A percentile compares a stretch with the other conserved stretches of the same genome.
Evolutionary conservation across 1,140 invertebrate genomes (phyloP).

Genomic region (Halotydeus destructor): DNA sequence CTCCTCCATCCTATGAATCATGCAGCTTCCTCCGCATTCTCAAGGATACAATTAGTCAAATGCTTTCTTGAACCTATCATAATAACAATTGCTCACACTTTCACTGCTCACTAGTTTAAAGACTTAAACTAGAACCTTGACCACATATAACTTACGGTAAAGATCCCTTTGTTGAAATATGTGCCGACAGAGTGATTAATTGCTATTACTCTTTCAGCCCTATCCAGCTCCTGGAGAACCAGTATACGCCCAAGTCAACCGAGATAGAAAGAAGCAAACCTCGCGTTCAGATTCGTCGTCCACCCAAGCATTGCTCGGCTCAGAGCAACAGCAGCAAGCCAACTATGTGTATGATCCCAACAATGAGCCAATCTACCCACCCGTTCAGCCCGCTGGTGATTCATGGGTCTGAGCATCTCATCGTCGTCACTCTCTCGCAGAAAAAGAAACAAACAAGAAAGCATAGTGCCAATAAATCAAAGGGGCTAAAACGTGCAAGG

Average conservation of each 20-base stretch:
- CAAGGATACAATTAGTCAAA: conserved; percentile 1
- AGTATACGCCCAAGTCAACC: conserved; percentile 54
- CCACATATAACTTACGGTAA: too few species aligned
- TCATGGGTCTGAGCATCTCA: conserved; percentile 21
- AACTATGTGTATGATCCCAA: conserved; percentile 3
- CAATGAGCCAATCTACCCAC: conserved; percentile 14
- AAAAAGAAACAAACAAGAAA: too few species aligned
- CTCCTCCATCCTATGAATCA: not conserved
- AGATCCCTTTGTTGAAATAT: too few species aligned
- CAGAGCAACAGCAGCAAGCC: too few species aligned
- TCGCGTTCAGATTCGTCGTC: conserved; percentile 16
- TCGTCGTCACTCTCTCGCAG: too few species aligned
- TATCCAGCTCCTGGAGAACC: too few species aligned
- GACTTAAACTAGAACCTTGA: not conserved
- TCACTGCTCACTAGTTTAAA: not conserved
- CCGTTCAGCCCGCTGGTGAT: conserved; percentile 17
- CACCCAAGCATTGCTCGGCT: conserved; percentile 4
- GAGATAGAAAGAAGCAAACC: conserved; percentile 45
- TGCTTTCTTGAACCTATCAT: not conserved
- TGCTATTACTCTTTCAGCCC: too few species aligned
- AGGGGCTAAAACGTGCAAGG: too few species aligned
- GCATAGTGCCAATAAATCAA: too few species aligned
- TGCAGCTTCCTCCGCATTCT: not conserved
- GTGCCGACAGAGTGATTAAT: too few species aligned
- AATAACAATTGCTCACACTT: not conserved